phyloP scores from a whole-genome alignment of 2,113 vertebrate genomes.

The Calyptomena viridis region DNA sequence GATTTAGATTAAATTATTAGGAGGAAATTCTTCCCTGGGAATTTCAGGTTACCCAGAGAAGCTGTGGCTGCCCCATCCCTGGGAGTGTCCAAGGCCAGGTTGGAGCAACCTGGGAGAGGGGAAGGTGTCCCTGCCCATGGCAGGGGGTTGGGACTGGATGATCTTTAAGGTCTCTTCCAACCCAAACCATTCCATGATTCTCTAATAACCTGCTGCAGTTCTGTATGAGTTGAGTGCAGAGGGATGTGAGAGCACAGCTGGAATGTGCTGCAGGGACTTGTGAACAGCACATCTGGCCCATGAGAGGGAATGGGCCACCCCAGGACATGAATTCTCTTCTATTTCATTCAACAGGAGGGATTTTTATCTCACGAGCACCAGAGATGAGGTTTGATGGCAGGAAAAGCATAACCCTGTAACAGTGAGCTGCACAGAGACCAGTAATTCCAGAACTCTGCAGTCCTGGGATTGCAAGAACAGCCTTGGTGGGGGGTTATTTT shows the following conservation, averaged over 20 bases:
- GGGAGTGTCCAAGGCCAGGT: not conserved
- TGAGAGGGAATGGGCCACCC: not conserved
- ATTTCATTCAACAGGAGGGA: not conserved
- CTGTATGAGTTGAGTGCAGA: accelerated
- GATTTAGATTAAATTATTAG: not conserved
- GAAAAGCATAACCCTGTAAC: not conserved
- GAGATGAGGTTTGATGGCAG: not conserved
- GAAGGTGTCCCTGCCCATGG: too few relatives aligned
- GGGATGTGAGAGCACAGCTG: not conserved
- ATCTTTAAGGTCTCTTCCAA: not conserved
- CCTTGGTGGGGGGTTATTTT: not conserved
- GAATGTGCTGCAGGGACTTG: not conserved
- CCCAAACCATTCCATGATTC: not conserved
- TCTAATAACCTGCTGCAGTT: not conserved
- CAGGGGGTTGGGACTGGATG: too few relatives aligned
- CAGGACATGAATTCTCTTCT: not conserved
- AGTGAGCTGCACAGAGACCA: not conserved
- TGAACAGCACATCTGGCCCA: not conserved
- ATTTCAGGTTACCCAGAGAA: not conserved
- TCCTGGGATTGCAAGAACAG: not conserved
- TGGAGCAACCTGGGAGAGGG: too few relatives aligned
- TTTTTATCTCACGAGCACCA: not conserved
- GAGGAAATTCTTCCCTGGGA: not conserved
- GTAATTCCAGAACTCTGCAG: not conserved
- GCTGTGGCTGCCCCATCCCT: not conserved